These are phyloP conservation scores for Macrocentrus cingulum DNA, from an alignment of 1,140 invertebrate species.

Conservation along the genomic window DNA sequence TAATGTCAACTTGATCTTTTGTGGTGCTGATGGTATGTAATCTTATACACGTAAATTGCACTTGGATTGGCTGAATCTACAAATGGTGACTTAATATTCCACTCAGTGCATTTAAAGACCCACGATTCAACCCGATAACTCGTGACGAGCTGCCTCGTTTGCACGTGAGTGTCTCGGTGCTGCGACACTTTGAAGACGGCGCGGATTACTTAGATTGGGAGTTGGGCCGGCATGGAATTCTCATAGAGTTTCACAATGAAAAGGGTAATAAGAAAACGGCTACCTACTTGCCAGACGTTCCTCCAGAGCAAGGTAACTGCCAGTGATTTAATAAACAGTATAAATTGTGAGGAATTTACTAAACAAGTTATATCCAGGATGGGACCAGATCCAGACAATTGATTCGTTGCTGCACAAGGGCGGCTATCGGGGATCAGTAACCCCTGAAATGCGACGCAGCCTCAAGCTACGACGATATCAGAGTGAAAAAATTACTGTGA, in stretches of 20 bases:
- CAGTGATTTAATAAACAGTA: neutral
- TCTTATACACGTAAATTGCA: too few species aligned
- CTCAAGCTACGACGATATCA: conserved; percentile 95
- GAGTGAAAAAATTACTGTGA: conserved; percentile 81
- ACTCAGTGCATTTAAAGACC: conserved; percentile 93
- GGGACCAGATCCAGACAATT: conserved; percentile 97
- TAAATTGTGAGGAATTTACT: neutral
- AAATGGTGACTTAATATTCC: neutral
- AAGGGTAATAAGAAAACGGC: conserved; percentile 93
- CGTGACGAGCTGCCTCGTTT: conserved; percentile 90
- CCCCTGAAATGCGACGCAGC: conserved; percentile 79
- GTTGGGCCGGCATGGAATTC: conserved; percentile 94
- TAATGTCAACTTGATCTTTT: too few species aligned
- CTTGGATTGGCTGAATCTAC: too few species aligned
- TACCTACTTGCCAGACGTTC: conserved; percentile 97
- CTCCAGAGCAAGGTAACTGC: conserved; percentile 90
- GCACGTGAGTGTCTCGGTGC: conserved; percentile 93
- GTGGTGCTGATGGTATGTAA: too few species aligned
- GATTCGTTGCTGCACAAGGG: conserved; percentile 96
- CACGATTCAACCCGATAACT: conserved; percentile 93
- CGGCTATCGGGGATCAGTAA: conserved; percentile 91
- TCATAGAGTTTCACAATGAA: conserved; percentile 96
- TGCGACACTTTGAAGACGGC: conserved; percentile 94
- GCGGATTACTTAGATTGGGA: conserved; percentile 96
- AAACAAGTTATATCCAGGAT: conserved; percentile 64